Evolutionary conservation across 2,888 invertebrate genomes (phyloP).

Genomic region (Lasiommata megera): DNA sequence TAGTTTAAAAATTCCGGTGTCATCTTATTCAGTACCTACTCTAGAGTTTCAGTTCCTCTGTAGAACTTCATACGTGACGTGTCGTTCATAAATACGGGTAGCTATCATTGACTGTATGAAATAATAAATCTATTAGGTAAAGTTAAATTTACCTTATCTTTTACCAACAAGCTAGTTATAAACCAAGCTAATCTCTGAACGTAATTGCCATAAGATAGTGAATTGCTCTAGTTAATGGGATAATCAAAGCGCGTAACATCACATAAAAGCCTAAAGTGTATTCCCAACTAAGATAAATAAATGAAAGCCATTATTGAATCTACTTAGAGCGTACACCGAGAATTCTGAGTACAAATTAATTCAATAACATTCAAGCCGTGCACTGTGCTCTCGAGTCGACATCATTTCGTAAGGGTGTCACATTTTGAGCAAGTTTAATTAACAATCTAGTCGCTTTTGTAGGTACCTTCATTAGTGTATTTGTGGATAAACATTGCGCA

Average conservation of each 20-base stretch:
- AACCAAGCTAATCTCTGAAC: conserved; percentile 16
- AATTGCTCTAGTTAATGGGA: conserved; percentile 24
- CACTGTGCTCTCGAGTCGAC: conserved; percentile 71
- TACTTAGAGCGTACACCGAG: conserved; percentile 68
- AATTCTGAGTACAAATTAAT: conserved; percentile 80
- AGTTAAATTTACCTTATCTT: not conserved
- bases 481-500: conserved; percentile 78
- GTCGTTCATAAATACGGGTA: too few relatives aligned
- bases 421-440: conserved; percentile 81
- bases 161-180: conserved; percentile 10
- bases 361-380: conserved; percentile 77
- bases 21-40: too few relatives aligned
- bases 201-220: conserved; percentile 22
- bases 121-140: too few relatives aligned
- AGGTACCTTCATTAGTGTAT: conserved; percentile 81
- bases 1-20: too few relatives aligned
- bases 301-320: conserved; percentile 67
- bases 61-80: too few relatives aligned
- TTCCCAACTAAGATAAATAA: conserved; percentile 51
- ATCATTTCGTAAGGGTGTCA: conserved; percentile 79
- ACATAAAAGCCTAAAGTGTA: conserved; percentile 43
- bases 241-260: conserved; percentile 38
- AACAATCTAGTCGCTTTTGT: conserved; percentile 81
- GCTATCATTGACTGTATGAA: too few relatives aligned
- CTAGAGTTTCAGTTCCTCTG: too few relatives aligned